phyloP scores from a whole-genome alignment of 2,797 vertebrate genomes.

The Dermochelys coriacea region DNA sequence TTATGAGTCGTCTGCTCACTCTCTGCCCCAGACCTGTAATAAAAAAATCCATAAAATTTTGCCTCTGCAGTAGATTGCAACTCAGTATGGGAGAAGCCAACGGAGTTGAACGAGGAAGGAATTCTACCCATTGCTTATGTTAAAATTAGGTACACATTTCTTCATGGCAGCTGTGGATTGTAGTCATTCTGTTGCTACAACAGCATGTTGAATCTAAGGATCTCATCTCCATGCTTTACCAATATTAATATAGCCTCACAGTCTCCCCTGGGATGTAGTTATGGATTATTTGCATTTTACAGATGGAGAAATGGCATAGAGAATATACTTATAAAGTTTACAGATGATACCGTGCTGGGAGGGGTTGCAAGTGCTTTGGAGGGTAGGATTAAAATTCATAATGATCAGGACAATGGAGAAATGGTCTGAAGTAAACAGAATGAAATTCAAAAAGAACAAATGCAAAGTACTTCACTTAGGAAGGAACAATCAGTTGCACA shows the following conservation, averaged over 20 bases:
- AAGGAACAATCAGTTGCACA: too few species aligned
- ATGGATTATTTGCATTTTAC: not conserved
- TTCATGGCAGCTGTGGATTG: not conserved
- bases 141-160: not conserved
- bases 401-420: too few species aligned
- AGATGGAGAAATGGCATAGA: not conserved
- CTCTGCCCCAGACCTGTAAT: rapidly evolving
- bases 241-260: not conserved
- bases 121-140: not conserved
- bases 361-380: too few species aligned
- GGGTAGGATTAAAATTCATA: too few species aligned
- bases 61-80: not conserved
- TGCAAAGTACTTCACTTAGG: too few species aligned
- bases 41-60: not conserved
- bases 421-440: too few species aligned
- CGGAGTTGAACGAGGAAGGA: not conserved
- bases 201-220: not conserved
- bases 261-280: not conserved
- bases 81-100: not conserved
- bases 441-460: too few species aligned
- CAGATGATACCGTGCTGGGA: too few species aligned
- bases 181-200: not conserved
- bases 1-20: not conserved
- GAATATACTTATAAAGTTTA: too few species aligned
- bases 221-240: not conserved